Evolutionary conservation across 2,888 invertebrate species (phyloP), one percentile per base, ranked within the genome.

Genomic region (Alsophila aescularia): DNA sequence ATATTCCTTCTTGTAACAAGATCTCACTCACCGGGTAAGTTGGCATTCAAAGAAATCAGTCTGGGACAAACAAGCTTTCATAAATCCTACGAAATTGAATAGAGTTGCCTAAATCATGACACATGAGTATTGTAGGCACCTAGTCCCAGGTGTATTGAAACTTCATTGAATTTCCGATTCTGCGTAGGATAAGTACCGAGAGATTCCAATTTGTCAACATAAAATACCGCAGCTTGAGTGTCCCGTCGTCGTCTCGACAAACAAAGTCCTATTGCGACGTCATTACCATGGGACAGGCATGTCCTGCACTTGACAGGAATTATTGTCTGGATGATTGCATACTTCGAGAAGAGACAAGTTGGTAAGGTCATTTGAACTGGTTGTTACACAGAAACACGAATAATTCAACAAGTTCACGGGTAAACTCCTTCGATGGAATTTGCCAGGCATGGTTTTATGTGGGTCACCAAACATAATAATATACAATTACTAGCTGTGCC

Each of bases 231-330:
- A 10, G 40, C 21, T 16, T 27, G 40, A 35, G 29, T 29, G 32
- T 27, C 15, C 42, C 31, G 45, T 35, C 29, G 45, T 37, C 29
- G 48, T 48, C 34, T 37, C 59, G 50, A 48, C 60, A 58, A 50
- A 55, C 44, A 62, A 65, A 58, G 49, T 64, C 56, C 60, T 67
- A 59, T 56, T 54, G 43, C 57, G 60, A 39, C 66, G 61, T 70
- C 64, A 66, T 52, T 62, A 52, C 62, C 61, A 45, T 50, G 44
- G 29, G 50, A 50, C 40, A 45, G 58, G 53, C 44, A 39, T 63
- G 51, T 52, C 65, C 72, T 79, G 74, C 41, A 56, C 53, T 60
- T 70, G 74, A 77, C 72, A 56, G 60, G 64, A 66, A 68, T 67
- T 66, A 69, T 72, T 68, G 45, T 63, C 57, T 58, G 53, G 53